Base-by-base conservation (phyloP, 2,888 invertebrate species). In the Oscheius sp. region DNA sequence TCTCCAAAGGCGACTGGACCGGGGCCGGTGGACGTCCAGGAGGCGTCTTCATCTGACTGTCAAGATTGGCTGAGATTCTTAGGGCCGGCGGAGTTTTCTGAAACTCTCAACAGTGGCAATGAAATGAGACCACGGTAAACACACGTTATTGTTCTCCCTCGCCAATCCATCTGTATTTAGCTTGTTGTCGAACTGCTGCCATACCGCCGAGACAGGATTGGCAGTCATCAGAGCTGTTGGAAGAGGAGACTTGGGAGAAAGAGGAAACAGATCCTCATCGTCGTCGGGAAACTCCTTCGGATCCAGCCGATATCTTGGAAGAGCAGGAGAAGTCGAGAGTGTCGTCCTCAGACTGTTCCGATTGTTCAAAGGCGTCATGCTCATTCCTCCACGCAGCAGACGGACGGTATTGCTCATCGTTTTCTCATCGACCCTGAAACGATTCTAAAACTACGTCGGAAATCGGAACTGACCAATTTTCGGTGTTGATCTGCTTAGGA, bases 371-470 rank as follows among this genome's bases (percentile, higher is more conserved):
- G 13, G 13, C 53, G n/a, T 53, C n/a, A 10, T 53, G 7, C 29
- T 53, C 10, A 4, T 4, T 53, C 29, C 53, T 53, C 53, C 13
- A 9, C 13, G 53, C 13, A 29, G 4, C 53, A 53, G 53, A 21
- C 29, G n/a, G 53, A 53, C 29, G 13, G 13, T 21, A 53, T 53
- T 29, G 13, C 13, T 2, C 53, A 35, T 37, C 3, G 3, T 60
- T n/a, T 60, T 60, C 11, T 63, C 63, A 48, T 32, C 63, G 48
- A 63, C 63, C 63, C 63, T 63, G 48, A 63, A 63, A 47, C 29
- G 21, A 21, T 35, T 2, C 2, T 33, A 7, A 33, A 9, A 21
- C 21, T 0, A 21, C 21, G 21, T 21, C 21, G 0, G 21, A 21
- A 21, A 21, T 21, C 21, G 21, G 7, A 48, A n/a, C 53, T 7